phyloP scores from a whole-genome alignment of 2,113 vertebrate species.

The Turnix velox region DNA sequence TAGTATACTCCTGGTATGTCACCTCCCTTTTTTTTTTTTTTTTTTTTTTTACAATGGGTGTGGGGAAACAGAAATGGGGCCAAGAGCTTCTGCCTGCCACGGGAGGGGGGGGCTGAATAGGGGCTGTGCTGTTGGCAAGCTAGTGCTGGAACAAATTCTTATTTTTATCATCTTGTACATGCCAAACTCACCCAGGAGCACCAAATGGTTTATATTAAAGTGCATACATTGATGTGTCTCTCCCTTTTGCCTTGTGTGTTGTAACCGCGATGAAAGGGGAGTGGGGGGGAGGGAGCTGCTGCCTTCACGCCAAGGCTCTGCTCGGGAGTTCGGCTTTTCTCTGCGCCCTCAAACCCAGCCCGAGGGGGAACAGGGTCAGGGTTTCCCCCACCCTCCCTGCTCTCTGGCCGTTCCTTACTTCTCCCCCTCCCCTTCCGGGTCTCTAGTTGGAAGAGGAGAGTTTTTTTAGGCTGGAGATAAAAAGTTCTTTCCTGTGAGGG shows the following conservation, averaged over 20 bases:
- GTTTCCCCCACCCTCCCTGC: too few species aligned
- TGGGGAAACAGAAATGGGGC: too few species aligned
- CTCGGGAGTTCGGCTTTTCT: accelerated
- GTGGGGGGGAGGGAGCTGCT: accelerated
- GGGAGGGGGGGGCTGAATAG: accelerated
- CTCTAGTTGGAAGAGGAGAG: too few species aligned
- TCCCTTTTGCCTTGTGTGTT: accelerated
- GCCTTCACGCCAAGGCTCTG: too few species aligned
- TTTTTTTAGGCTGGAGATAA: too few species aligned
- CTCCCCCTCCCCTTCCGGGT: too few species aligned
- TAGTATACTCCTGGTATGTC: not conserved
- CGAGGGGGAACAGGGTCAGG: accelerated
- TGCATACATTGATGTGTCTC: accelerated
- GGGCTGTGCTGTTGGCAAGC: not conserved
- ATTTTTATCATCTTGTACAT: not conserved
- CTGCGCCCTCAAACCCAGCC: accelerated
- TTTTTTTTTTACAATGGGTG: not conserved
- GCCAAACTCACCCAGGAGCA: not conserved
- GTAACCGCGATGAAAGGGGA: accelerated
- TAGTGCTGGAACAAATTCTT: not conserved
- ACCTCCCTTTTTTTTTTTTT: not conserved
- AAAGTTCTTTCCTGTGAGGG: too few species aligned
- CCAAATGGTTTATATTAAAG: not conserved
- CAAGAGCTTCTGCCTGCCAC: not conserved
- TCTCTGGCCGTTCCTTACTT: too few species aligned